Conservation (phyloP, 2,888 invertebrate genomes). For the Biston betularia region DNA sequence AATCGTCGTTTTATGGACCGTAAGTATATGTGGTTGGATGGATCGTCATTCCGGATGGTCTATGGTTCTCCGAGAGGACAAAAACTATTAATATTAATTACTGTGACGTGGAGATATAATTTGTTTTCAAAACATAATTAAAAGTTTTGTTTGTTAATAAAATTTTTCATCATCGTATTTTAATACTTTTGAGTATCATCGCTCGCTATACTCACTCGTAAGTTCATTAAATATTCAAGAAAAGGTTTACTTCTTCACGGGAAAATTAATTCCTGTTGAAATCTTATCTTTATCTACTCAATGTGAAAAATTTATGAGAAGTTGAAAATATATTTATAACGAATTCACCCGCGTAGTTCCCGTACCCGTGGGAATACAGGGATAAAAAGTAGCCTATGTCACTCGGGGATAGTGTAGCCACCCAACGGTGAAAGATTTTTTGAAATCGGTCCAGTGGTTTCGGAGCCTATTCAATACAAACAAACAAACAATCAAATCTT, state of each 20-base stretch:
- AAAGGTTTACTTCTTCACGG: neutral
- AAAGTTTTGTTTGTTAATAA: slow-evolving; percentile 58
- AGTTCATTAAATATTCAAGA: slow-evolving; percentile 14
- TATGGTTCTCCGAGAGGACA: slow-evolving; percentile 35
- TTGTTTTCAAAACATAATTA: slow-evolving; percentile 53
- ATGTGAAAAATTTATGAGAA: no score
- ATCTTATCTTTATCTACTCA: neutral
- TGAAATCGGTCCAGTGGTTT: no score
- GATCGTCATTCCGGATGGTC: slow-evolving; percentile 45
- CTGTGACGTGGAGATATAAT: slow-evolving; percentile 52
- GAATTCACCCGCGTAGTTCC: no score
- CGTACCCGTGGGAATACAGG: no score
- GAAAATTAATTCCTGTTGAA: neutral
- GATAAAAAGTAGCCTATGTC: no score
- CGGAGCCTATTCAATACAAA: no score
- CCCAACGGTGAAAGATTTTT: no score
- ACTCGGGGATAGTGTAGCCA: no score
- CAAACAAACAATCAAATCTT: no score
- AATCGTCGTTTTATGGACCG: slow-evolving; percentile 82
- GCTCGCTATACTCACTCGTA: slow-evolving; percentile 7
- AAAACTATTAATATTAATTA: slow-evolving; percentile 76
- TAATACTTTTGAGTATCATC: neutral
- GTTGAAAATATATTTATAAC: no score
- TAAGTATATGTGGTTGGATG: slow-evolving; percentile 76
- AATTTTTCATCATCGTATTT: slow-evolving; percentile 42